Base-by-base conservation (phyloP, 2,888 invertebrate genomes). In the Dynastes maya region DNA sequence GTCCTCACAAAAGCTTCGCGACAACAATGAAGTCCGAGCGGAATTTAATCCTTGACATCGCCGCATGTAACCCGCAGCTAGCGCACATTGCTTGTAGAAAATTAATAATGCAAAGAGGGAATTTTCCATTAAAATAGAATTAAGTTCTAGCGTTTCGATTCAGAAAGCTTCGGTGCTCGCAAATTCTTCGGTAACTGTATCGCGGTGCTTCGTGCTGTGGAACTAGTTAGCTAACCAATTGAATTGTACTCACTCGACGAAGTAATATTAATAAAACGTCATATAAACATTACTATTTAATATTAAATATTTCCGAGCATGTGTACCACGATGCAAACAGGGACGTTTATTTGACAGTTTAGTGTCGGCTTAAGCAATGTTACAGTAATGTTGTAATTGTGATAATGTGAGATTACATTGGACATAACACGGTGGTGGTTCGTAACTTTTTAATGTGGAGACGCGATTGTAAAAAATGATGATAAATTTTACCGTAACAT, bases 91-190 rank as follows among this genome's bases (percentile, higher is more conserved):
- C 40, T 37, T 16, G 37, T 3, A n/a, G 64, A 64, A 37, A 40
- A 64, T 64, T 64, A 64, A 40, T 64, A 64, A 64, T 37, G 64
- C 16, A 16, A 32, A 64, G 11, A 1, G 16, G 2, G 16, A 11
- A n/a, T 64, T 64, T 64, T 64, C 64, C 40, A 16, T 37, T 64
- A 64, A 64, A 64, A 64, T 32, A n/a, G 40, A n/a, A 64, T 37
- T n/a, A 37, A n/a, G 64, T 11, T 32, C 2, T 32, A 22, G 22
- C 22, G 55, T 58, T 58, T 32, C 32, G 64, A 13, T 16, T 61
- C 61, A 8, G 8, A 3, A 45, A 58, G 22, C 13, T 22, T 58
- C 22, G 8, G 55, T 27, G n/a, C 55, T 16, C 8, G 55, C n/a
- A 8, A 58, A 58, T 58, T 58, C 22, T 16, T 5, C 8, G 55